Percentiles rank a stretch among this genome's conserved stretches.
Conservation (phyloP, 2,888 invertebrate species). For the Drosophila parthenogenetica region DNA sequence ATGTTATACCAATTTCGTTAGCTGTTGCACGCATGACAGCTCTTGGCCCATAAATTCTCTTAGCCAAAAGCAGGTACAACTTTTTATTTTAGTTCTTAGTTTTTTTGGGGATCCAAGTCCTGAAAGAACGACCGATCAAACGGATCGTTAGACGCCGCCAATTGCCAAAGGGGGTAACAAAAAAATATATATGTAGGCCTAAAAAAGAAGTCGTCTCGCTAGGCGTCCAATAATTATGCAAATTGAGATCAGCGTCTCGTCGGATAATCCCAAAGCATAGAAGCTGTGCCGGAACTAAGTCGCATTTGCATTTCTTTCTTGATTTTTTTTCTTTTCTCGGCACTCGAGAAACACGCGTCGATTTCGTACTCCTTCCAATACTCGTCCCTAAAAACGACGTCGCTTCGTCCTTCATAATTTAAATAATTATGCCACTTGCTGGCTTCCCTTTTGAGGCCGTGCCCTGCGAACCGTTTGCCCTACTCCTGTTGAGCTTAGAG, state of each 20-base stretch:
- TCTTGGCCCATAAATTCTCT: conserved; percentile 64
- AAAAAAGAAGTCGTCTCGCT: conserved; percentile 33
- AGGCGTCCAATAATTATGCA: conserved; percentile 76
- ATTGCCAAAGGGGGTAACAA: conserved; percentile 39
- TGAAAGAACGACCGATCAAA: conserved; percentile 66
- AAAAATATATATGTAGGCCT: background rate
- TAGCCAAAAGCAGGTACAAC: conserved; percentile 33
- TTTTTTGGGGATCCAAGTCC: conserved; percentile 28
- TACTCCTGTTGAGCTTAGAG: conserved; percentile 62
- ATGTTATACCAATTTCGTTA: conserved; percentile 47
- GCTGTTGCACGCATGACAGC: conserved; percentile 63
- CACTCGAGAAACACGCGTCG: conserved; percentile 68
- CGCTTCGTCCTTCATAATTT: conserved; percentile 76
- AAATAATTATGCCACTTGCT: conserved; percentile 81
- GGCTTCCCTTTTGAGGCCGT: conserved; percentile 68
- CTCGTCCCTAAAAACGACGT: conserved; percentile 45
- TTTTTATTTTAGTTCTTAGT: conserved; percentile 2
- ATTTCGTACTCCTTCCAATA: background rate
- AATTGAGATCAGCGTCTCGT: conserved; percentile 57
- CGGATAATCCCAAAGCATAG: conserved; percentile 74
- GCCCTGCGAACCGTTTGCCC: background rate
- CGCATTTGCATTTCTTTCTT: conserved; percentile 71
- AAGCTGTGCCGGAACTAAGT: conserved; percentile 79
- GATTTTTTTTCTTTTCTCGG: conserved; percentile 11
- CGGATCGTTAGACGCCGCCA: conserved; percentile 76